These are phyloP conservation scores for Nomia melanderi DNA, from an alignment of 1,140 invertebrate species.

Conservation along the genomic window DNA sequence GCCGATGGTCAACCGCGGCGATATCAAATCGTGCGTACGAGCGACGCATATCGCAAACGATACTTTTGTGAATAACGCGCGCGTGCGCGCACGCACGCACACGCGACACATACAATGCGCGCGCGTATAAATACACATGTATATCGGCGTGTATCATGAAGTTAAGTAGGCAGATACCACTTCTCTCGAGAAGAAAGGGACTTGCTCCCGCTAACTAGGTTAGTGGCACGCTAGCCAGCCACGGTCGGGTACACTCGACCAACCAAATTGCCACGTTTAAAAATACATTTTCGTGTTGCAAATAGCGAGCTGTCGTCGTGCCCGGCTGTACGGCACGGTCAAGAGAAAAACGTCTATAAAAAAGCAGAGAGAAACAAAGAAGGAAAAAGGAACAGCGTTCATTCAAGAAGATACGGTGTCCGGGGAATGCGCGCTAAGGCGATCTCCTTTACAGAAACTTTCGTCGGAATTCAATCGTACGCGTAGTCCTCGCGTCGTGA, in stretches of 20 bases:
- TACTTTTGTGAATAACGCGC: not conserved
- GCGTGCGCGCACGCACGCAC: not conserved
- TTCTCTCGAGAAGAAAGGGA: constrained; percentile 75
- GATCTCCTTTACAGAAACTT: not conserved
- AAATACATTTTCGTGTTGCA: constrained; percentile 71
- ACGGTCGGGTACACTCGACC: constrained; percentile 74
- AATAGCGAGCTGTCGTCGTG: constrained; percentile 16
- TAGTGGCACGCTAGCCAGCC: constrained; percentile 77
- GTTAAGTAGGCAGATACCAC: constrained; percentile 62
- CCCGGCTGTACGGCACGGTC: not conserved
- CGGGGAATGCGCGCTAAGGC: not conserved
- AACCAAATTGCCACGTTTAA: constrained; percentile 76
- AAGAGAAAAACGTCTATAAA: no score
- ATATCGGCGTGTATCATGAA: constrained; percentile 28
- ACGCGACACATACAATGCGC: not conserved
- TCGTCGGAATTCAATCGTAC: not conserved
- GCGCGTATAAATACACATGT: not conserved
- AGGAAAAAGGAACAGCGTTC: not conserved
- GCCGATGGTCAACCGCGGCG: not conserved
- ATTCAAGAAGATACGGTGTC: not conserved
- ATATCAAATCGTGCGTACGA: not conserved
- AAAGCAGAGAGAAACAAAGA: not conserved
- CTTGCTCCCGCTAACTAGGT: constrained; percentile 79
- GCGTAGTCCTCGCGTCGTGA: no score
- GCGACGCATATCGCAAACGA: not conserved